Evolutionary conservation across 1,140 invertebrate genomes (phyloP), one percentile per base, ranked within the genome.

Genomic region (Dinoponera quadriceps): DNA sequence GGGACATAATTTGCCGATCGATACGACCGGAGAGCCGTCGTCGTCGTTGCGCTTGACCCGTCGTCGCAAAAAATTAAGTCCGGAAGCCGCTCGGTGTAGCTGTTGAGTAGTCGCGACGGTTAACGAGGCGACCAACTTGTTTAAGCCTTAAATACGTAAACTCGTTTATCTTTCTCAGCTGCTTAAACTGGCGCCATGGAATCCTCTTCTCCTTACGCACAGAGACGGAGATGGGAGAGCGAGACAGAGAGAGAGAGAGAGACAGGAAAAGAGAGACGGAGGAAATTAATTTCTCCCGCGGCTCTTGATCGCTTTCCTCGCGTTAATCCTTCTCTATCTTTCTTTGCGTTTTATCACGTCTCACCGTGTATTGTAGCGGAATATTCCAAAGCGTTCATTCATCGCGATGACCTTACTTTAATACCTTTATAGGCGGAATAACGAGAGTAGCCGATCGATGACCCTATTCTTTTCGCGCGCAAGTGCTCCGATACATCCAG

Each of bases 71-170:
- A 75, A 63, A 75, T 38, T 38, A 66, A 25, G 29, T 54, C 3
- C 11, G 2, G 63, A 77, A 55, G 20, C 48, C 51, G n/a, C 22
- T 44, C 16, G 25, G 11, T 44, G 9, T 44, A 51, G 27, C 7
- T 44, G n/a, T 1, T 29, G 48, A 77, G 33, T 54, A 77, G 48
- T 38, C 20, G 11, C 7, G 44, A 9, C 62, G 16, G 29, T 77
- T 77, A 77, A 66, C 49, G 48, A 77, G 27, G 18, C 9, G 62
- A 14, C 48, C 22, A 66, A 77, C 65, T 77, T 66, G 49, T 29
- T 77, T 38, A 54, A 77, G 49, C 25, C 59, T 77, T 77, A 77
- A 68, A 77, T 54, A 77, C 29, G 29, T 49, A 75, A 75, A 75
- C 60, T 62, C 72, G 44, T 77, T 66, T 55, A 25, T 77, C 62